These are phyloP conservation scores for Cephus sareptanus DNA, from an alignment of 2,888 invertebrate genomes.

Conservation along the genomic window DNA sequence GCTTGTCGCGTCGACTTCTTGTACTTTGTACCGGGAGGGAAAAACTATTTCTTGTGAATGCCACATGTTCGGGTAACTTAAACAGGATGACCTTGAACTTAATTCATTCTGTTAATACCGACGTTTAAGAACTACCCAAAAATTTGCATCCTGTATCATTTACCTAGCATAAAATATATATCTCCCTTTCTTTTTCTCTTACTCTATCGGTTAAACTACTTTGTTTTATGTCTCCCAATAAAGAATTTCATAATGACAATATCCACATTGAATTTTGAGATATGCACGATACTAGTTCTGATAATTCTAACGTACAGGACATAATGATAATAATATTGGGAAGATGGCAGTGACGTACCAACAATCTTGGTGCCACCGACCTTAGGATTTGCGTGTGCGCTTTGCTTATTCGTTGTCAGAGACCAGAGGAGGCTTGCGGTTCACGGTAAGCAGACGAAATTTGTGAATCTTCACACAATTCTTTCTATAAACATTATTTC, in stretches of 20 bases:
- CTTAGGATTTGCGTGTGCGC: conserved; percentile 32
- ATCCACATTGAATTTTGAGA: not conserved
- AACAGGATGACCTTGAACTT: not conserved
- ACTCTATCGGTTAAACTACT: not conserved
- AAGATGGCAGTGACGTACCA: conserved; percentile 28
- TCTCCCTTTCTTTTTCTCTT: not conserved
- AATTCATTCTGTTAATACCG: not conserved
- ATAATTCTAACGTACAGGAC: not conserved
- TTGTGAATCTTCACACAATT: conserved; percentile 27
- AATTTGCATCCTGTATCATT: not conserved
- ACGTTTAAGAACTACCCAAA: not conserved
- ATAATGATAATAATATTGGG: not conserved
- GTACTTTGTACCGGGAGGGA: not conserved
- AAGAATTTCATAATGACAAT: not conserved
- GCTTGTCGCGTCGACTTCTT: not conserved
- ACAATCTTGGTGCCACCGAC: not conserved
- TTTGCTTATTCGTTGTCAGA: conserved; percentile 22
- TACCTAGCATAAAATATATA: not conserved
- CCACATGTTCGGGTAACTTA: not conserved
- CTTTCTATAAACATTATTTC: conserved; percentile 28
- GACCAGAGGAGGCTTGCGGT: conserved; percentile 36
- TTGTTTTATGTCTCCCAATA: not conserved
- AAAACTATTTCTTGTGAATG: not conserved
- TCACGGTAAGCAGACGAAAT: conserved; percentile 44
- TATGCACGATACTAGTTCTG: not conserved